Base-by-base conservation (phyloP, 2,888 invertebrate species). In the Eutolmus rufibarbis region DNA sequence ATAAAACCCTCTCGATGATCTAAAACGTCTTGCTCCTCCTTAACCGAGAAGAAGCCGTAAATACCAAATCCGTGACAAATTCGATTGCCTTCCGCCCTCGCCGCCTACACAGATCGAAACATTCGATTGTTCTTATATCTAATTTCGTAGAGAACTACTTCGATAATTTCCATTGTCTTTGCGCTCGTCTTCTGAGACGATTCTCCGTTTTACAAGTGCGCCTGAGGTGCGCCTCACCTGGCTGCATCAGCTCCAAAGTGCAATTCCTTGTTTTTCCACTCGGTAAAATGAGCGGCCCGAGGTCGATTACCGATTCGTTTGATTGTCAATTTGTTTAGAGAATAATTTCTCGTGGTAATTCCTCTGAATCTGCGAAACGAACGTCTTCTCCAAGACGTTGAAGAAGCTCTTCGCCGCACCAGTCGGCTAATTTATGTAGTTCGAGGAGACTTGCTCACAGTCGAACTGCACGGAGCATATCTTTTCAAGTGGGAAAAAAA, bases 61-160 rank as follows among this genome's bases (percentile, higher is more conserved):
- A 81, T 81, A 81, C 81, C 81, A 81, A 81, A 12, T 51, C 51
- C 81, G 81, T 81, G 81, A 81, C 81, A 81, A 81, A 34, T 28
- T 79, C 19, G 66, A 23, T 66, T 16, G 34, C 14, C 81, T 51
- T 51, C 31, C 51, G 37, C 31, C 31, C 16, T 28, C 51, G 3
- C 81, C 28, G n/a, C 28, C 81, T 76, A 76, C n/a, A 16, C 37
- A 23, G 12, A 78, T 23, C 40, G 40, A 78, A 78, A n/a, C 76
- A 1, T 74, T 40, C 16, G 31, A 12, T 79, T 79, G 19, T 81
- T 28, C 51, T 31, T 81, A 51, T 51, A 51, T 51, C 16, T 51
- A 81, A 81, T 56, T 81, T n/a, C 2, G n/a, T 8, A 14, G 56
- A 81, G 31, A 56, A 56, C 51, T 43, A 12, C 46, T 46, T 79